phyloP scores from a whole-genome alignment of 2,113 vertebrate genomes.

The Melierax canorus region DNA sequence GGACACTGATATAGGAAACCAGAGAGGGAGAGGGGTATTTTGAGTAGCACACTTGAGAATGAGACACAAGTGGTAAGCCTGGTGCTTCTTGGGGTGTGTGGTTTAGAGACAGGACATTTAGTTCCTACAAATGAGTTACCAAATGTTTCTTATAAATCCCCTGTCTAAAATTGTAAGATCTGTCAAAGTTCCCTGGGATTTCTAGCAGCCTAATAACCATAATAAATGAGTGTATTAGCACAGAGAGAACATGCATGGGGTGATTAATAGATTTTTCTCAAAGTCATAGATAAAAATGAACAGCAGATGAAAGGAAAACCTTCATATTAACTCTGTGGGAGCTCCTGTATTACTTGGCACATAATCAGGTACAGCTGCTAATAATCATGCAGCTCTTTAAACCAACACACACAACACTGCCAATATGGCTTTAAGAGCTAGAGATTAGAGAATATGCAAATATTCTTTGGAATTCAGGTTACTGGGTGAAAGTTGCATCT shows the following conservation, averaged over 20 bases:
- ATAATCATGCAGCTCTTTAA: conserved; percentile 60
- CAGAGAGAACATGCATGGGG: conserved; percentile 18
- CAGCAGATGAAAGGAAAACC: conserved; percentile 23
- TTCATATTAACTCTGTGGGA: conserved; percentile 60
- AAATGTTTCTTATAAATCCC: conserved; percentile 32
- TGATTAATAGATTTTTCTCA: conserved; percentile 59
- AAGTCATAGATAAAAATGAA: conserved; percentile 61
- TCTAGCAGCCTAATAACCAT: conserved; percentile 52
- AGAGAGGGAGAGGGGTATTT: neutral
- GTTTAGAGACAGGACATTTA: neutral
- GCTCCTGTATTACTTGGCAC: conserved; percentile 66
- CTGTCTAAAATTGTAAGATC: conserved; percentile 5
- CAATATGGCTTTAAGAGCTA: conserved; percentile 15
- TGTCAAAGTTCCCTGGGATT: conserved; percentile 45
- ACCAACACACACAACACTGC: neutral
- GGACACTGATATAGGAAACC: neutral
- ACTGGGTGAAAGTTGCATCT: neutral
- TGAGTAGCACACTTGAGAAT: neutral
- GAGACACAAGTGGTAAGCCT: neutral
- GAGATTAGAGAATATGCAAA: conserved; percentile 35
- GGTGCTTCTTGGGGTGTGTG: rapidly evolving
- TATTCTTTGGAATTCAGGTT: neutral
- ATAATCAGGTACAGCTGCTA: conserved; percentile 63
- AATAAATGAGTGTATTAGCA: conserved; percentile 50
- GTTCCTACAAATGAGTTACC: neutral